Percentiles rank a stretch among this genome's conserved stretches.
Conservation (phyloP, 2,888 invertebrate species). For the Trisateles emortualis region DNA sequence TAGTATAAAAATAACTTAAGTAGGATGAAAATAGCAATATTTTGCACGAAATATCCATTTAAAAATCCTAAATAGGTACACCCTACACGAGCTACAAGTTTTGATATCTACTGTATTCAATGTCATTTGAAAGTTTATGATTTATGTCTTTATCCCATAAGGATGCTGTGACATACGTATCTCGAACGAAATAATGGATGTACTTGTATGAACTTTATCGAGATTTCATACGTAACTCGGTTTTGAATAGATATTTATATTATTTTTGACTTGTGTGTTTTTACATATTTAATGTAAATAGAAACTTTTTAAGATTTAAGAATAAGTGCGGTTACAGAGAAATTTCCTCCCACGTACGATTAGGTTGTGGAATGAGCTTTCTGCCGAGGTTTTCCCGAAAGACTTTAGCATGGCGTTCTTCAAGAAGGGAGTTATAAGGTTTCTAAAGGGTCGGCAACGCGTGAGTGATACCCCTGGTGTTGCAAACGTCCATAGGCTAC, state of each 20-base stretch:
- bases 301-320: too few relatives aligned
- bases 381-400: too few relatives aligned
- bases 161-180: constrained; percentile 29
- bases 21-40: too few relatives aligned
- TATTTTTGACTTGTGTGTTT: not conserved
- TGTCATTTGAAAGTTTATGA: constrained; percentile 75
- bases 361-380: too few relatives aligned
- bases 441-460: too few relatives aligned
- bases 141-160: constrained; percentile 58
- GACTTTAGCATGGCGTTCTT: too few relatives aligned
- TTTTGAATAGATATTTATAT: not conserved
- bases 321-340: too few relatives aligned
- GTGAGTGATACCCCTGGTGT: too few relatives aligned
- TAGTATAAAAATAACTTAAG: too few relatives aligned
- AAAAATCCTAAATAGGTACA: constrained; percentile 15
- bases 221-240: not conserved
- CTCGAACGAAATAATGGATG: constrained; percentile 22
- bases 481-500: too few relatives aligned
- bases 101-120: constrained; percentile 46
- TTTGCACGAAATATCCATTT: not conserved
- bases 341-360: too few relatives aligned
- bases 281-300: not conserved
- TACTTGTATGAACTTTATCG: not conserved
- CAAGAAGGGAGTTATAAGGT: too few relatives aligned
- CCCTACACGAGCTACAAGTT: constrained; percentile 36